Conservation (phyloP, 2,888 invertebrate genomes). For the Auanema freiburgensis region DNA sequence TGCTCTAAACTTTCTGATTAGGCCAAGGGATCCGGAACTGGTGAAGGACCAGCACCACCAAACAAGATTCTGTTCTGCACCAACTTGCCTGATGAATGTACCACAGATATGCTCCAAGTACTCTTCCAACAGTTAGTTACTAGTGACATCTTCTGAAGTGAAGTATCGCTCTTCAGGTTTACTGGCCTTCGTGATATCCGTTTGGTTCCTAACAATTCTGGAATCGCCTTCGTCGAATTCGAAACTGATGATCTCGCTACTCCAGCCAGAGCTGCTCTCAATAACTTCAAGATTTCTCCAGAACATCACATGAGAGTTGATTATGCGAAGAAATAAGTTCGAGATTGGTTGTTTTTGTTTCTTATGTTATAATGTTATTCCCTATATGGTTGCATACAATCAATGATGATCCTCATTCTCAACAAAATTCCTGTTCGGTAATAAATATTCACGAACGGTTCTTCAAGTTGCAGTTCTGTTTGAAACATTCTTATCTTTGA, state of each 20-base stretch:
- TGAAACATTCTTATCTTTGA: too few species aligned
- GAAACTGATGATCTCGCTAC: conserved; percentile 84
- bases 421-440: too few species aligned
- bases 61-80: conserved; percentile 99
- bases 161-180: conserved; percentile 76
- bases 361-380: too few species aligned
- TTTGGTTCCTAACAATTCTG: conserved; percentile 93
- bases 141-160: too few species aligned
- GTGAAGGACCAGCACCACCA: conserved; percentile 74
- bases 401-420: too few species aligned
- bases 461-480: too few species aligned
- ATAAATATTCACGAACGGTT: too few species aligned
- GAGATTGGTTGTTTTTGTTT: too few species aligned
- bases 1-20: too few species aligned
- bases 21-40: too few species aligned
- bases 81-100: conserved; percentile 95
- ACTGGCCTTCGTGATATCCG: conserved; percentile 99
- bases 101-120: conserved; percentile 99
- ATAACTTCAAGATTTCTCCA: conserved; percentile 93
- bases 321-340: conserved; percentile 96
- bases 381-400: too few species aligned
- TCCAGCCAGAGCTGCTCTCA: conserved; percentile 87
- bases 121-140: conserved; percentile 86
- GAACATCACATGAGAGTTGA: conserved; percentile 99
- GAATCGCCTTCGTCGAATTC: conserved; percentile 99